Evolutionary conservation across 23 tunicate genomes (phyloP).

Genomic region (Halocynthia roretzi): DNA sequence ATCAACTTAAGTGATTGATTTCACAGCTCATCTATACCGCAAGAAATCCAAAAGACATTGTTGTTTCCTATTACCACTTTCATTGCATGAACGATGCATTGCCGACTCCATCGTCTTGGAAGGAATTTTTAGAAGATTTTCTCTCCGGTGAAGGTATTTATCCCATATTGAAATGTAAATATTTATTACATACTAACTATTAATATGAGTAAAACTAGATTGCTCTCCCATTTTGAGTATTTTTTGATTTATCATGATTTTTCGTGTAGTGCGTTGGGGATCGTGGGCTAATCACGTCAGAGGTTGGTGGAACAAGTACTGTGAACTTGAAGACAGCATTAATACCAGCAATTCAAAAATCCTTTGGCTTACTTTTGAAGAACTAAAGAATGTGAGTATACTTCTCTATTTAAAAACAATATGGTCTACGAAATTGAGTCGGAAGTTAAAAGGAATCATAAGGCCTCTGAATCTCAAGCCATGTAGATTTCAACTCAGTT

Average conservation of each 20-base stretch:
- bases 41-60: slow-evolving; percentile 32
- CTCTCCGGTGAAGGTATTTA: background rate
- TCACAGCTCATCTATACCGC: slow-evolving; percentile 19
- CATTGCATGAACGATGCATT: slow-evolving; percentile 25
- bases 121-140: slow-evolving; percentile 24
- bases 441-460: too few species aligned
- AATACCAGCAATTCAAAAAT: background rate
- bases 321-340: background rate
- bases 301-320: slow-evolving; percentile 16
- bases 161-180: background rate
- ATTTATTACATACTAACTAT: too few species aligned
- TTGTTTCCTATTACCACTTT: slow-evolving; percentile 22
- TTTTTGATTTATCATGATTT: too few species aligned
- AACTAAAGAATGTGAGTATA: slow-evolving; percentile 1
- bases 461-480: too few species aligned
- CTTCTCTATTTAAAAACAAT: too few species aligned
- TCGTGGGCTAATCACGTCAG: slow-evolving; percentile 20
- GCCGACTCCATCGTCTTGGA: slow-evolving; percentile 21
- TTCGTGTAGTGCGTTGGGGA: slow-evolving; percentile 19
- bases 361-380: slow-evolving; percentile 24
- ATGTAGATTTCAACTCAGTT: too few species aligned
- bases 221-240: too few species aligned
- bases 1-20: background rate
- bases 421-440: too few species aligned
- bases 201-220: too few species aligned